A percentile compares a stretch with the other conserved stretches of the same genome.
These are phyloP conservation scores for Zonitis immaculata DNA, from an alignment of 2,888 invertebrate genomes.

Conservation along the genomic window DNA sequence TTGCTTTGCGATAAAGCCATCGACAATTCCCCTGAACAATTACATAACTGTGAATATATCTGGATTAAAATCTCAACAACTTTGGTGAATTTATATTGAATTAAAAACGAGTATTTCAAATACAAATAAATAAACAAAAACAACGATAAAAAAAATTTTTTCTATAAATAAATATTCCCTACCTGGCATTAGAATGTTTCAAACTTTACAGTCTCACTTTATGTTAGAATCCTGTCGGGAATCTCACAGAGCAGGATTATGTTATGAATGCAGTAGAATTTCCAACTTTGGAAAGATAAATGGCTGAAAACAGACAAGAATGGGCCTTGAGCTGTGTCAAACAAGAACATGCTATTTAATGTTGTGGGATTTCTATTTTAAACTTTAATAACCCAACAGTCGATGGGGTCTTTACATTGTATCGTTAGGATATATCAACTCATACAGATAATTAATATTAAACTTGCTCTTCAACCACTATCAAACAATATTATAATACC, in stretches of 20 bases:
- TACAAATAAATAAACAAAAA: no score
- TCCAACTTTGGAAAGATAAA: slow-evolving; percentile 29
- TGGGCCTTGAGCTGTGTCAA: slow-evolving; percentile 25
- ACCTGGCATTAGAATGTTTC: slow-evolving; percentile 20
- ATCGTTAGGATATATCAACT: slow-evolving; percentile 17
- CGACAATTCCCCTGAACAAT: no score
- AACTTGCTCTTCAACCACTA: slow-evolving; percentile 4
- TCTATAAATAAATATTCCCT: neutral
- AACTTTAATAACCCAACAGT: slow-evolving; percentile 22
- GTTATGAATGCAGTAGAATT: slow-evolving; percentile 29
- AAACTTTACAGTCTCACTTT: slow-evolving; percentile 20
- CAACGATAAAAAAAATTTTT: neutral
- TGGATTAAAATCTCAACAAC: no score
- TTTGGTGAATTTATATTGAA: slow-evolving; percentile 14
- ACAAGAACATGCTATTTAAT: slow-evolving; percentile 26
- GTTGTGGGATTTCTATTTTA: slow-evolving; percentile 26
- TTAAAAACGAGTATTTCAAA: slow-evolving; percentile 7
- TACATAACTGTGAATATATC: no score
- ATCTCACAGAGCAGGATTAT: slow-evolving; percentile 27
- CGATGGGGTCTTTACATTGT: slow-evolving; percentile 17
- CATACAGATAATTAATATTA: slow-evolving; percentile 18
- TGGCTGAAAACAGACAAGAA: slow-evolving; percentile 30
- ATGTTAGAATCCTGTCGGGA: slow-evolving; percentile 23
- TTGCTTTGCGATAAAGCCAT: no score
- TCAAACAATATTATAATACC: slow-evolving; percentile 11